phyloP scores from a whole-genome alignment of 2,888 invertebrate species.

The Alcis repandata region DNA sequence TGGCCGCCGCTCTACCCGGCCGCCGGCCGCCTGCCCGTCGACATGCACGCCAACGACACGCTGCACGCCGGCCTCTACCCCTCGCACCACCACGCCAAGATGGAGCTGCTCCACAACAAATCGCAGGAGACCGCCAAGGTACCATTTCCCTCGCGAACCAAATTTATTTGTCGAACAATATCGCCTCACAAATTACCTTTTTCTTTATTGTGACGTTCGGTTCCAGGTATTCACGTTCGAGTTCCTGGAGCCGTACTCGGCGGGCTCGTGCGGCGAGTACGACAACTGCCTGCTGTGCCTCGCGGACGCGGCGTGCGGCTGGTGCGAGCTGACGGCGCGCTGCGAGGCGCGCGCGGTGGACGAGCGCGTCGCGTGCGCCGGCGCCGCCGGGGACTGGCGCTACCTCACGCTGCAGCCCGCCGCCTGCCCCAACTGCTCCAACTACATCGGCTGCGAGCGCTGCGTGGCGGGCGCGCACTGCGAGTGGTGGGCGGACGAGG shows the following conservation, averaged over 20 bases:
- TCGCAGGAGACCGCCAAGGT: slow-evolving; percentile 91
- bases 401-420: slow-evolving; percentile 93
- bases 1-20: slow-evolving; percentile 89
- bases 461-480: slow-evolving; percentile 93
- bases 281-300: slow-evolving; percentile 95
- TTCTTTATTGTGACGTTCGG: too few relatives aligned
- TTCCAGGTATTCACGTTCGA: slow-evolving; percentile 93
- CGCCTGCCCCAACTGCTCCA: slow-evolving; percentile 95
- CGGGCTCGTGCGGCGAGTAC: slow-evolving; percentile 91
- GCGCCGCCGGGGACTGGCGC: slow-evolving; percentile 89
- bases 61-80: slow-evolving; percentile 86
- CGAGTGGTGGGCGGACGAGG: slow-evolving; percentile 97
- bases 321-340: slow-evolving; percentile 93
- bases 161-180: background rate
- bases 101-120: slow-evolving; percentile 93
- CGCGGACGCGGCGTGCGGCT: slow-evolving; percentile 95
- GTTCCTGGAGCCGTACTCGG: slow-evolving; percentile 95
- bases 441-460: slow-evolving; percentile 94
- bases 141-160: background rate
- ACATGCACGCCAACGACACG: slow-evolving; percentile 89
- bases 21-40: slow-evolving; percentile 88
- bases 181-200: too few relatives aligned
- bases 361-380: slow-evolving; percentile 88
- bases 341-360: slow-evolving; percentile 90
- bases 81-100: slow-evolving; percentile 91